Base-by-base conservation (phyloP, 2,113 vertebrate genomes). In the Nematolebias whitei region DNA sequence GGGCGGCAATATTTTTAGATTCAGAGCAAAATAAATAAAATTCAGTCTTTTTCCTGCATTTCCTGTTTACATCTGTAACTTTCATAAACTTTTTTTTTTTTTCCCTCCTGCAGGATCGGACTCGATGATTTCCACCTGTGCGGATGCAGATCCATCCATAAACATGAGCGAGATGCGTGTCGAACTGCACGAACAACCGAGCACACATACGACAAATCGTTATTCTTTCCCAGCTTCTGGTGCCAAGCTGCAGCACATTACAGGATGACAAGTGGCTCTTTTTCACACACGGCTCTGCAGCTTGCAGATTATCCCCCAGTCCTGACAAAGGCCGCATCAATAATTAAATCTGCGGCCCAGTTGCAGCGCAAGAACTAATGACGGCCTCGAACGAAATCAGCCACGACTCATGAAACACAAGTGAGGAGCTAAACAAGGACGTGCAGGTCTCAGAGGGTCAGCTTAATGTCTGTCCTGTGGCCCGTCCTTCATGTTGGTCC, bases 271-370 rank as follows among this genome's bases (percentile, higher is more conserved):
- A 76, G 78, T 40, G 44, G 58, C 62, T 50, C 40, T 51, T 20
- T 56, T 52, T 78, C 35, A 47, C 62, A 50, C 70, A 59, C 52
- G 41, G 60, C 54, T 76, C 77, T 50, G 55, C 22, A 23, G 57
- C 64, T 74, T 72, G 35, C 73, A 79, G 64, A 87, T 84, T 71
- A 83, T 66, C 67, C 76, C 68, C 65, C 54, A 44, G 18, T 50
- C 76, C 78, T 64, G 57, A 87, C 81, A 82, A 83, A 83, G 77
- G 51, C 80, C 2, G 8, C 84, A 90, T 90, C 84, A 90, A 89
- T 89, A 87, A 90, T 90, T 87, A 88, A 90, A 91, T 90, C 86
- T 88, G 23, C 1, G 29, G 66, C 79, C 68, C 84, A 82, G 87
- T 64, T 74, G 78, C 64, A 1, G 73, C 76, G n/a, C 54, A 56